These are phyloP conservation scores for Rhagonycha lutea DNA, from an alignment of 2,888 invertebrate genomes.

Conservation along the genomic window DNA sequence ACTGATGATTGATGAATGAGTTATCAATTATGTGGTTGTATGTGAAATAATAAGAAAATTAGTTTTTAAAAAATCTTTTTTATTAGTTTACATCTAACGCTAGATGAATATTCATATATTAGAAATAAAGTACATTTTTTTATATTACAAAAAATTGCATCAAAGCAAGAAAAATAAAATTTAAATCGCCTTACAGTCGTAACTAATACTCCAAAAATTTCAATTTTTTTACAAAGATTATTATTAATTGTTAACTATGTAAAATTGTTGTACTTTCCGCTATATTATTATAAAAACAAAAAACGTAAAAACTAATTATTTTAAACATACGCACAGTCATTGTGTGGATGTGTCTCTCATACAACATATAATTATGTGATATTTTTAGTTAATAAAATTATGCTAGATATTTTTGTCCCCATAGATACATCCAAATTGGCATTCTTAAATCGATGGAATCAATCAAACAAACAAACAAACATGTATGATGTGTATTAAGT, in stretches of 20 bases:
- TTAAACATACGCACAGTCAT: background rate
- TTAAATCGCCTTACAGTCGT: background rate
- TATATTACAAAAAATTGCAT: conserved; percentile 12
- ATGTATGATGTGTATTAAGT: background rate
- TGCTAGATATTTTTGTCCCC: background rate
- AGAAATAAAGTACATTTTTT: conserved; percentile 14
- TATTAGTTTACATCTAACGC: conserved; percentile 6
- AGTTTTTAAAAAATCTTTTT: background rate
- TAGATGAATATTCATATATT: conserved; percentile 10
- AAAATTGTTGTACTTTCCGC: background rate
- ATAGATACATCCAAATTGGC: background rate
- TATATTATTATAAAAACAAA: background rate
- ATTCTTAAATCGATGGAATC: background rate
- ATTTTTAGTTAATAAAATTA: background rate
- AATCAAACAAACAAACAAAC: background rate
- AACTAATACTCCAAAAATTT: background rate
- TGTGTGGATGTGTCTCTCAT: background rate
- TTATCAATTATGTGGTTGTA: no score
- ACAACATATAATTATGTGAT: background rate
- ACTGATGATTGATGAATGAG: no score
- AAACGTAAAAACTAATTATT: background rate
- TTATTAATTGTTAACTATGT: background rate
- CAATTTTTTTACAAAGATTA: conserved; percentile 1
- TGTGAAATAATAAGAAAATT: background rate
- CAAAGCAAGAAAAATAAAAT: background rate